Evolutionary conservation across 2,888 invertebrate genomes (phyloP).

Genomic region (Axea sp.): DNA sequence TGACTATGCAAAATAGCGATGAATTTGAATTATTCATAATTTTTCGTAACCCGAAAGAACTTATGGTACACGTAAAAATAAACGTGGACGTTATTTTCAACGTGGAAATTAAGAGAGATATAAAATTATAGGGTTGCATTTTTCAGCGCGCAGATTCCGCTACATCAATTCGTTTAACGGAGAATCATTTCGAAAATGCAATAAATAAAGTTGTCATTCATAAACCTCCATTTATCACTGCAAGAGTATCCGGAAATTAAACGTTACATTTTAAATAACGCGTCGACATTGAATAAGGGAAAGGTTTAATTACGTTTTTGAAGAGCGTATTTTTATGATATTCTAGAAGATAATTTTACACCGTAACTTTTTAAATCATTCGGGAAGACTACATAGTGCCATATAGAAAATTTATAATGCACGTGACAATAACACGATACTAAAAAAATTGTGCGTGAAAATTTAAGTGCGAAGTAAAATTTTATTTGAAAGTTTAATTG

Average conservation of each 20-base stretch:
- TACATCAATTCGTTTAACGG: constrained; percentile 53
- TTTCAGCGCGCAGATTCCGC: constrained; percentile 35
- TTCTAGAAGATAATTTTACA: constrained; percentile 48
- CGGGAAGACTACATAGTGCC: too few species aligned
- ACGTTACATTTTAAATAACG: constrained; percentile 60
- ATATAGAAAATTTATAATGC: too few species aligned
- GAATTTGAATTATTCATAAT: constrained; percentile 47
- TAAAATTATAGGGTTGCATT: constrained; percentile 53
- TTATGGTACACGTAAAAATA: constrained; percentile 42
- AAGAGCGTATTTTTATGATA: constrained; percentile 40
- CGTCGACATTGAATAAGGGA: constrained; percentile 44
- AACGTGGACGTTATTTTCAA: constrained; percentile 10
- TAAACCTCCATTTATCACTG: constrained; percentile 52
- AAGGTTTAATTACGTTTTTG: constrained; percentile 54
- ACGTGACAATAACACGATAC: too few species aligned
- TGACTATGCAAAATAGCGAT: constrained; percentile 33
- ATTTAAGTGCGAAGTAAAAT: too few species aligned
- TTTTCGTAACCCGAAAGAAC: constrained; percentile 30
- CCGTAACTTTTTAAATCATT: constrained; percentile 3
- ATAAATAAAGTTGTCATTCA: constrained; percentile 59
- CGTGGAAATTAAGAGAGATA: constrained; percentile 25
- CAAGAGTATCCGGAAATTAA: constrained; percentile 60
- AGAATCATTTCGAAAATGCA: constrained; percentile 44
- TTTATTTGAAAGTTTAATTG: too few species aligned
- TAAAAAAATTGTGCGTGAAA: too few species aligned